These are phyloP conservation scores for Saccostrea cuccullata DNA, from an alignment of 1,140 invertebrate species.

Conservation along the genomic window DNA sequence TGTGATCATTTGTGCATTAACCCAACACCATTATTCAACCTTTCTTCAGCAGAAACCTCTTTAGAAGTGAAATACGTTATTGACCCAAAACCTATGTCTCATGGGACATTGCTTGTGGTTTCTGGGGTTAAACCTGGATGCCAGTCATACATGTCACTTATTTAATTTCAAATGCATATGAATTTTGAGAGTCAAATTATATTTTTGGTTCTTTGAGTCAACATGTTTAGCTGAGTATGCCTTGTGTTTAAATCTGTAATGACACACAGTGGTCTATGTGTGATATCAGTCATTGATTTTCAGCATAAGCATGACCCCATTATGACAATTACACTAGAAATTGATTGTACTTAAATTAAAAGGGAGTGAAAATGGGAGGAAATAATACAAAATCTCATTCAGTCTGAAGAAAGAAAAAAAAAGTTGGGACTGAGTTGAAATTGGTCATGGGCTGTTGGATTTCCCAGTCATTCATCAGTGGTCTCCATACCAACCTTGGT, in stretches of 20 bases:
- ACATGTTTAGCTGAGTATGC: not conserved
- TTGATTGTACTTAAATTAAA: conserved; percentile 30
- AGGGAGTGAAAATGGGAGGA: not conserved
- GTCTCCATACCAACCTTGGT: conserved; percentile 20
- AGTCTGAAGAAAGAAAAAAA: not conserved
- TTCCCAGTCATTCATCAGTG: not conserved
- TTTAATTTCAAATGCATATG: not conserved
- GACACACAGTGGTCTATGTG: not conserved
- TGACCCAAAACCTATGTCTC: not conserved
- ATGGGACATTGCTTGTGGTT: not conserved
- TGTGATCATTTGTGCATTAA: too few relatives aligned
- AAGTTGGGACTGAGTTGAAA: not conserved
- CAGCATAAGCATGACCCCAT: conserved; percentile 15
- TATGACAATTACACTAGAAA: conserved; percentile 24
- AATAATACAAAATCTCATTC: not conserved
- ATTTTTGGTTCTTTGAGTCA: not conserved
- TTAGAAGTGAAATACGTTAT: not conserved
- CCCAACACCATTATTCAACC: not conserved
- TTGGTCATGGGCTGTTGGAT: not conserved
- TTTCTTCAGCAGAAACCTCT: not conserved
- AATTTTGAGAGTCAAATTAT: not conserved
- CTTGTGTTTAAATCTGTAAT: conserved; percentile 15
- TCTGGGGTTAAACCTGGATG: not conserved
- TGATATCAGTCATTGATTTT: conserved; percentile 22
- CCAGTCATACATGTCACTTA: not conserved